Evolutionary conservation across 2,888 invertebrate genomes (phyloP), one percentile per base, ranked within the genome.

Genomic region (Chymomyza fuscimana): DNA sequence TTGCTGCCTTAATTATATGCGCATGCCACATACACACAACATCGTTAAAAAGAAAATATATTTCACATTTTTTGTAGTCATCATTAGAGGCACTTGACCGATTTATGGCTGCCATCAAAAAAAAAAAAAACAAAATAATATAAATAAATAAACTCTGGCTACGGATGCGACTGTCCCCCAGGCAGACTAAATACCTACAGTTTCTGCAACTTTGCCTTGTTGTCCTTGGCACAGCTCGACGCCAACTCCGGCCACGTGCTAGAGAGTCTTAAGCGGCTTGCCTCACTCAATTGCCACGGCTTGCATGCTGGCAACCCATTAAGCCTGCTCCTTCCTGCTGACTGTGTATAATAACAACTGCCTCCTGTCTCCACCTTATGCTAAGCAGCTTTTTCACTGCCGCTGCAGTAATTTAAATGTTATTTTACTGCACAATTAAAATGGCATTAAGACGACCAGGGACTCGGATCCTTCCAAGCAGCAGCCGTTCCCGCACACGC

Each of bases 271-370:
- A 46, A 46, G 40, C 40, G 40, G 40, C 40, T 46, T 46, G 40
- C 40, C 40, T 12, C 40, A 46, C 40, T 46, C 40, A 46, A 46
- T 46, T 46, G 40, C 40, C 40, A 7, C 40, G 10, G 40, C 54
- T 86, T 82, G 85, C 85, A 85, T 85, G 85, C 77, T 84, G 85
- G 73, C 77, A 70, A 79, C 74, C 82, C 87, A 85, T 85, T 85
- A 86, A 72, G 69, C 72, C 12, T 63, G 66, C 19, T 67, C 52
- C 65, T 69, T 58, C 61, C 36, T 64, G 65, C 32, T 46, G 29
- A 40, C 59, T 68, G 32, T 32, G 32, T 32, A 68, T 40, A 16
- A 64, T 22, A 58, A 62, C 19, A 50, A 40, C 25, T 67, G 19
- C 22, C 7, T 46, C 29, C 58, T 25, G 58, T 25, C 61, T 22